Evolutionary conservation across 2,888 invertebrate species (phyloP).

Genomic region (Tetheella fluctuosa): DNA sequence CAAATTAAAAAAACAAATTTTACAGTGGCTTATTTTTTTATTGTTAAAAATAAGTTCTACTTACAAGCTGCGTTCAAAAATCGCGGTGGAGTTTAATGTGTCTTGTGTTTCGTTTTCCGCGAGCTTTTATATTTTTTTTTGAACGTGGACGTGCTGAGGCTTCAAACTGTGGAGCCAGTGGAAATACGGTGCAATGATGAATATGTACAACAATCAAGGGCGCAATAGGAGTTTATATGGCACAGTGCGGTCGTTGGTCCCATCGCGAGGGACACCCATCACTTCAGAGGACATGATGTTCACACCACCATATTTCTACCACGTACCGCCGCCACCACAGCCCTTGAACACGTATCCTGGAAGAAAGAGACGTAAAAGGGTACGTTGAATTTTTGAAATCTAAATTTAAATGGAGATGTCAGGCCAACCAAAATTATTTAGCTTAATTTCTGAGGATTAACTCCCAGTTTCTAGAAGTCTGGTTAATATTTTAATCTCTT

Average conservation of each 20-base stretch:
- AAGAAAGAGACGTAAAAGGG: slow-evolving; percentile 76
- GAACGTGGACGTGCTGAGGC: slow-evolving; percentile 37
- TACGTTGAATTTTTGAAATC: slow-evolving; percentile 37
- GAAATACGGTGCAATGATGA: slow-evolving; percentile 59
- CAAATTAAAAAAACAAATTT: slow-evolving; percentile 29
- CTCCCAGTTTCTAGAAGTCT: too few relatives aligned
- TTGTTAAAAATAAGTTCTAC: slow-evolving; percentile 70
- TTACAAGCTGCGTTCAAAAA: slow-evolving; percentile 33
- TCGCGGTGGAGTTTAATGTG: slow-evolving; percentile 16
- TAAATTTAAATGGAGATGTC: too few relatives aligned
- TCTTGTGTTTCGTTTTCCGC: slow-evolving; percentile 38
- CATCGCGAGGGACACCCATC: slow-evolving; percentile 62
- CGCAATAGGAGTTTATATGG: slow-evolving; percentile 70
- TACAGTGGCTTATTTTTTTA: slow-evolving; percentile 73
- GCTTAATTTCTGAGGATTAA: too few relatives aligned
- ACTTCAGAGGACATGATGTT: slow-evolving; percentile 66
- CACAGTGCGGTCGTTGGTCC: slow-evolving; percentile 73
- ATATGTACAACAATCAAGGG: slow-evolving; percentile 66
- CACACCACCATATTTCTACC: slow-evolving; percentile 75
- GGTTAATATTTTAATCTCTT: too few relatives aligned
- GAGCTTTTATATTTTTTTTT: slow-evolving; percentile 40
- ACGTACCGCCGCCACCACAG: slow-evolving; percentile 72
- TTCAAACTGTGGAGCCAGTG: slow-evolving; percentile 35
- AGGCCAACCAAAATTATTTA: too few relatives aligned
- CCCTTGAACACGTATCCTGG: slow-evolving; percentile 77